phyloP scores from a whole-genome alignment of 2,797 vertebrate genomes.

The Pagetopsis macropterus region DNA sequence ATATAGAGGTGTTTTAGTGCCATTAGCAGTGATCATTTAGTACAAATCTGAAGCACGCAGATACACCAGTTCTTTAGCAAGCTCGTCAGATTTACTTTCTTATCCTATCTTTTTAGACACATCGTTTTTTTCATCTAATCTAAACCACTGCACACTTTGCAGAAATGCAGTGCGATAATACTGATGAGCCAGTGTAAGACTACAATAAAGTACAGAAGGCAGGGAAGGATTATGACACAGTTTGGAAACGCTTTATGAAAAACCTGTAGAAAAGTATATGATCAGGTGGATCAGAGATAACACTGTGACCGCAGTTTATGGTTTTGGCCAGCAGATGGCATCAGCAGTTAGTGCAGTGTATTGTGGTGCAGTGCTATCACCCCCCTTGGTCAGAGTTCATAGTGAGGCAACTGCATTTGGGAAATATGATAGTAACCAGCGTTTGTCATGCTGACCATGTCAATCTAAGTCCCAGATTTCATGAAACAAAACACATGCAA shows the following conservation, averaged over 20 bases:
- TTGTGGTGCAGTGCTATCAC: slow-evolving; percentile 26
- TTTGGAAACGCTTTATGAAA: slow-evolving; percentile 9
- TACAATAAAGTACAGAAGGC: not conserved
- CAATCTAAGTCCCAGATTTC: not conserved
- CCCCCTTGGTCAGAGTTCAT: slow-evolving; percentile 7
- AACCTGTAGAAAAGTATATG: slow-evolving; percentile 12
- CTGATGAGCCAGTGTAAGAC: not conserved
- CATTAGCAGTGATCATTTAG: slow-evolving; percentile 29
- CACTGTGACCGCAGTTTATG: slow-evolving; percentile 55
- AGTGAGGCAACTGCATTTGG: slow-evolving; percentile 3
- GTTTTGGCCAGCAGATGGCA: slow-evolving; percentile 81
- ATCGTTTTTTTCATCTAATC: slow-evolving; percentile 23
- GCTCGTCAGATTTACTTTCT: slow-evolving; percentile 3
- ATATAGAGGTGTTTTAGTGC: slow-evolving; percentile 32
- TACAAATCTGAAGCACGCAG: slow-evolving; percentile 22
- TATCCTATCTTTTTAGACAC: not conserved
- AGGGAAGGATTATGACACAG: not conserved
- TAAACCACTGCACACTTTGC: not conserved
- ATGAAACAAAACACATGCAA: not conserved
- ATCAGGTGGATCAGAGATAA: slow-evolving; percentile 26
- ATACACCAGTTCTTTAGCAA: not conserved
- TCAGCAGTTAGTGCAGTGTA: slow-evolving; percentile 72
- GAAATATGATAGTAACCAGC: not conserved
- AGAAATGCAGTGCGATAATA: not conserved
- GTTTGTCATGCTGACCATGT: not conserved